Percentiles rank a stretch among this genome's conserved stretches.
These are phyloP conservation scores for Hecatera dysodea DNA, from an alignment of 2,888 invertebrate species.

Conservation along the genomic window DNA sequence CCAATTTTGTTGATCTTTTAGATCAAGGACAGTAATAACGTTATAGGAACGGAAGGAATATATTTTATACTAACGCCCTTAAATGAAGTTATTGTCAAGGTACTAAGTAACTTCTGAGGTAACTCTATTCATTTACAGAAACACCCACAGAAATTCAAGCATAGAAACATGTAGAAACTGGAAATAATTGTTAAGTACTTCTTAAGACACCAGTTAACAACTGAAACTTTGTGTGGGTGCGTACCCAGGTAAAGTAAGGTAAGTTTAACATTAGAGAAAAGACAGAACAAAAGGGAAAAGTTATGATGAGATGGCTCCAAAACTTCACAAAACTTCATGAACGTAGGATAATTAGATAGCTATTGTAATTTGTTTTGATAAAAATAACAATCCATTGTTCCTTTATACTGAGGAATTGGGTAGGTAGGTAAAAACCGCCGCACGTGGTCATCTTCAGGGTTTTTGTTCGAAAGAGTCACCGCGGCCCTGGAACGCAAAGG, in stretches of 20 bases:
- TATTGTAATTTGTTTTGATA: conserved; percentile 44
- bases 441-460: neutral
- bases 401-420: no score
- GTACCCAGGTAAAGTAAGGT: neutral
- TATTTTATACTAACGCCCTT: neutral
- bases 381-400: conserved; percentile 37
- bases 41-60: no score
- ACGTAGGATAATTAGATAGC: conserved; percentile 44
- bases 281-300: conserved; percentile 55
- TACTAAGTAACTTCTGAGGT: neutral
- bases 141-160: conserved; percentile 11
- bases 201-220: conserved; percentile 26
- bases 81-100: neutral
- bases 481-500: no score
- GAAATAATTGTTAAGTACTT: conserved; percentile 37
- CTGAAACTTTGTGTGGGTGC: conserved; percentile 25
- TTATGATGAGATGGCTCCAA: conserved; percentile 44
- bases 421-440: no score
- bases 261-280: conserved; percentile 42
- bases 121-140: conserved; percentile 17
- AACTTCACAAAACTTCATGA: conserved; percentile 47
- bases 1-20: no score
- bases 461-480: no score
- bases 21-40: no score
- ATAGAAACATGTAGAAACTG: conserved; percentile 25